A percentile compares a stretch with the other conserved stretches of the same genome.
Conservation (phyloP, 1,140 invertebrate species). For the Ruditapes philippinarum region DNA sequence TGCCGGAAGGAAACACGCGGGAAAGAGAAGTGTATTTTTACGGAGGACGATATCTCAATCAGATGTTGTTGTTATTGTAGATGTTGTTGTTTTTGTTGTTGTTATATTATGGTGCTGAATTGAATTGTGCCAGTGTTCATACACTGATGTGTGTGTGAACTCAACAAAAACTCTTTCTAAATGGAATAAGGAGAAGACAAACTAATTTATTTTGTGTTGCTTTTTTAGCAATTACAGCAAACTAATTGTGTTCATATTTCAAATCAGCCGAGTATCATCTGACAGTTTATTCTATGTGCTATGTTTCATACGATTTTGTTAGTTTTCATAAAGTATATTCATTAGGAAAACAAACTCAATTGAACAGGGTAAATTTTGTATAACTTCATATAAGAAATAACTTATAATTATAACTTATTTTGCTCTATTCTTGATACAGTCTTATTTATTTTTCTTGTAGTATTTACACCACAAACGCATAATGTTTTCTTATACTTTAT, state of each 20-base stretch:
- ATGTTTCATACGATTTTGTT: background rate
- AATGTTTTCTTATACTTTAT: too few species aligned
- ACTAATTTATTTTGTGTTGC: background rate
- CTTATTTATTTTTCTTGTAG: too few species aligned
- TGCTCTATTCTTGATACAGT: too few species aligned
- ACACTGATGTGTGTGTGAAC: background rate
- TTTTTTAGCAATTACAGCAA: background rate
- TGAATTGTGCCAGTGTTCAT: conserved; percentile 33
- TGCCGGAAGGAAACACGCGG: background rate
- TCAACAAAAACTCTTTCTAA: background rate
- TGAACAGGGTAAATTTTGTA: too few species aligned
- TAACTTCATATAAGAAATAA: too few species aligned
- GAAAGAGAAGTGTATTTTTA: background rate
- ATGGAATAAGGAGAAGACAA: background rate
- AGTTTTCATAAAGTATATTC: too few species aligned
- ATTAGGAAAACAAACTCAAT: too few species aligned
- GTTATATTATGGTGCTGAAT: conserved; percentile 37
- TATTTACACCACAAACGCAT: background rate
- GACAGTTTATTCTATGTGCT: conserved; percentile 3
- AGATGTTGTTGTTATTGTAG: background rate
- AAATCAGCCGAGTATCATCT: background rate
- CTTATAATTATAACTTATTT: too few species aligned
- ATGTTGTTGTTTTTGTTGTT: conserved; percentile 17
- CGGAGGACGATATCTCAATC: conserved; percentile 20
- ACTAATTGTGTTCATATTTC: background rate